phyloP scores from a whole-genome alignment of 2,888 invertebrate species.

The Cyrtodaria siliqua region DNA sequence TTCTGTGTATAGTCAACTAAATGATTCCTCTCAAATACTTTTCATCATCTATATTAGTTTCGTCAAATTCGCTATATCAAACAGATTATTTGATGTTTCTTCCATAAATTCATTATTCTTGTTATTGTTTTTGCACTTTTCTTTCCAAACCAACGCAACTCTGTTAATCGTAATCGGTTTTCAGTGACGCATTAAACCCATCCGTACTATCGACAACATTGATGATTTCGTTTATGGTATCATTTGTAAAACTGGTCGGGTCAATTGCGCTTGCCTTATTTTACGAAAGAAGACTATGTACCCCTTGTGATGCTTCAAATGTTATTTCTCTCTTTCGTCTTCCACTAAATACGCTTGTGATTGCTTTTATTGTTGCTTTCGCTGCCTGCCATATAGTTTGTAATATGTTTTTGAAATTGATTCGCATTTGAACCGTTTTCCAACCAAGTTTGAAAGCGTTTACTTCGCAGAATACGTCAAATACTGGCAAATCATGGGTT shows the following conservation, averaged over 20 bases:
- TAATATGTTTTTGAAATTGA: constrained; percentile 41
- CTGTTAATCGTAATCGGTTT: constrained; percentile 31
- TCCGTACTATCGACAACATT: constrained; percentile 21
- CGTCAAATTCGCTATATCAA: constrained; percentile 29
- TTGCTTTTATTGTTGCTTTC: constrained; percentile 29
- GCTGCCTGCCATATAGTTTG: constrained; percentile 53
- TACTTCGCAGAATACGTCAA: constrained; percentile 55
- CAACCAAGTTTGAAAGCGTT: constrained; percentile 49
- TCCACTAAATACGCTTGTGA: neutral
- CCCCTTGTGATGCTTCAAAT: neutral
- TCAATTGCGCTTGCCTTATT: constrained; percentile 1
- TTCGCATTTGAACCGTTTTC: constrained; percentile 27
- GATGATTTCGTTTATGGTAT: constrained; percentile 29
- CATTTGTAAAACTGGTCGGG: neutral
- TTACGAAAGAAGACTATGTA: constrained; percentile 7
- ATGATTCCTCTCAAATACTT: neutral
- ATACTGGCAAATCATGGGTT: constrained; percentile 36
- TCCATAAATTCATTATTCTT: constrained; percentile 12
- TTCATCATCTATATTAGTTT: constrained; percentile 5
- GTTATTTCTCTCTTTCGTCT: neutral
- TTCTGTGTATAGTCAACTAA: neutral
- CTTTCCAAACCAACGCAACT: constrained; percentile 24
- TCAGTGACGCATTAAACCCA: constrained; percentile 19
- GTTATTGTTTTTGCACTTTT: constrained; percentile 36
- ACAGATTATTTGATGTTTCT: constrained; percentile 13